Evolutionary conservation across 2,797 vertebrate species (phyloP).

Genomic region (Peromyscus eremicus): DNA sequence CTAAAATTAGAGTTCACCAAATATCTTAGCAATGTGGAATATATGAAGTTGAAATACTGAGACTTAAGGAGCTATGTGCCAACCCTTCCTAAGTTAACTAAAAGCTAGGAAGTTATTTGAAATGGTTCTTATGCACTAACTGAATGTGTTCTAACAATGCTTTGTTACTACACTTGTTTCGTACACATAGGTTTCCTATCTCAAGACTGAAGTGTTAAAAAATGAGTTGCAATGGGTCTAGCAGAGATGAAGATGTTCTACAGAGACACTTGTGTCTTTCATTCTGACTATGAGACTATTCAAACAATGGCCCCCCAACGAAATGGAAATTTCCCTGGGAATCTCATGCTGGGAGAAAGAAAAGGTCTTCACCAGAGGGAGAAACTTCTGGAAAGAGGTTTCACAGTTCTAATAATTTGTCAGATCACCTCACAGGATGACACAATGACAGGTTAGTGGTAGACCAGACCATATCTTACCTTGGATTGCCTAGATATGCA

Average conservation of each 20-base stretch:
- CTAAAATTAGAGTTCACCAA: not conserved
- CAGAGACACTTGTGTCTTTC: not conserved
- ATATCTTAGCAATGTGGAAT: not conserved
- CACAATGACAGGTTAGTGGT: not conserved
- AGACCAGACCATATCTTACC: not conserved
- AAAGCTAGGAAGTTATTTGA: not conserved
- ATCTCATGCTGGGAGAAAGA: not conserved
- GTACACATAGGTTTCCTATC: not conserved
- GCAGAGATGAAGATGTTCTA: not conserved
- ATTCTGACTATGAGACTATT: not conserved
- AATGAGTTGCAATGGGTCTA: not conserved
- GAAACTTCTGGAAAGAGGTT: not conserved
- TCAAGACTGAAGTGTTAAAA: not conserved
- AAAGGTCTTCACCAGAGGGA: not conserved
- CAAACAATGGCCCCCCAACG: not conserved
- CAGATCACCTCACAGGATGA: not conserved
- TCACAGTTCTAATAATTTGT: not conserved
- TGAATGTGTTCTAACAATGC: not conserved
- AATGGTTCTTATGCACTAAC: not conserved
- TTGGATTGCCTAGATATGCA: not conserved
- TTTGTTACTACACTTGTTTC: not conserved
- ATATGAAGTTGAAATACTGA: not conserved
- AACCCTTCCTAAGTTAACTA: not conserved
- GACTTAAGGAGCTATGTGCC: not conserved
- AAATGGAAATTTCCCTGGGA: not conserved